Conservation (phyloP, 2,888 invertebrate genomes). For the Yponomeuta evonymella region DNA sequence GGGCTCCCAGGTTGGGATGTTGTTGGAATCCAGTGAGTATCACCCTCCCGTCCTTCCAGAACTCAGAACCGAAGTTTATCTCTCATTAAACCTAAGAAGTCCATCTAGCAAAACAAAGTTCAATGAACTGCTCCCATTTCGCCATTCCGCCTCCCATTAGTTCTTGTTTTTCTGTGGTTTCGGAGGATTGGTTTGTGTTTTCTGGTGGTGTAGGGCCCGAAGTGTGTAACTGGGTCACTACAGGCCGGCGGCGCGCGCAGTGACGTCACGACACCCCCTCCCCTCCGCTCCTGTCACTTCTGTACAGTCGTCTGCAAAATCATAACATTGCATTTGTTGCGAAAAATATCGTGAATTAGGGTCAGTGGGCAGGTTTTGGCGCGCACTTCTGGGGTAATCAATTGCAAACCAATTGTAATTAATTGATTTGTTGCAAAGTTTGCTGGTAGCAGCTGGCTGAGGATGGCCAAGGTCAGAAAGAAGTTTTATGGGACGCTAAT, state of each 20-base stretch:
- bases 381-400: neutral
- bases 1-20: conserved; percentile 47
- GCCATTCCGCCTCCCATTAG: neutral
- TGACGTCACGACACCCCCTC: conserved; percentile 54
- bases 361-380: neutral
- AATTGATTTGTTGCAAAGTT: too few species aligned
- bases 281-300: conserved; percentile 30
- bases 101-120: neutral
- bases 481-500: too few species aligned
- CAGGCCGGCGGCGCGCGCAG: conserved; percentile 58
- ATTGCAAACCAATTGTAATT: too few species aligned
- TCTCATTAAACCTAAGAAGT: neutral
- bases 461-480: too few species aligned
- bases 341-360: conserved; percentile 21
- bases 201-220: neutral
- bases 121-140: neutral
- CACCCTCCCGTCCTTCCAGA: conserved; percentile 13
- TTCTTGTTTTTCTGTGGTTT: neutral
- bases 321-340: conserved; percentile 45
- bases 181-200: neutral
- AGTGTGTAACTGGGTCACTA: conserved; percentile 52
- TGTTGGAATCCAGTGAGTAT: conserved; percentile 46
- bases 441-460: too few species aligned
- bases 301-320: conserved; percentile 27
- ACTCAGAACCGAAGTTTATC: neutral